Evolutionary conservation across 2,113 vertebrate genomes (phyloP).

Genomic region (Callaeas wilsoni): DNA sequence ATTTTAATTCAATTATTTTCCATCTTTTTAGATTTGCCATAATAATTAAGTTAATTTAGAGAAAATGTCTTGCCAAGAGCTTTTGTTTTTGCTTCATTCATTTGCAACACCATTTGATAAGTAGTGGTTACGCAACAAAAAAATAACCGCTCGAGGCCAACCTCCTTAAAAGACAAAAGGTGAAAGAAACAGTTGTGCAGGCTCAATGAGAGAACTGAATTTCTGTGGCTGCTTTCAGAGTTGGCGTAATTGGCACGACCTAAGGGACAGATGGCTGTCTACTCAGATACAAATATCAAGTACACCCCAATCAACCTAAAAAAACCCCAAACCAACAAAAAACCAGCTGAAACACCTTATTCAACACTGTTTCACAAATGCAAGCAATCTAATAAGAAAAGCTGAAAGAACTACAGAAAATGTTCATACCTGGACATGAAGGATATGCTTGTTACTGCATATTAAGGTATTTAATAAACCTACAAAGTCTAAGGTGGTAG

Average conservation of each 20-base stretch:
- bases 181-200: conserved; percentile 8
- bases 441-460: background rate
- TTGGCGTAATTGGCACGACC: background rate
- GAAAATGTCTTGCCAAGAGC: background rate
- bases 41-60: background rate
- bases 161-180: background rate
- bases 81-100: background rate
- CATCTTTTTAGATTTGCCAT: background rate
- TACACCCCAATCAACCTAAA: background rate
- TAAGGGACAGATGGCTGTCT: conserved; percentile 35
- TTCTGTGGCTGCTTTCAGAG: conserved; percentile 7
- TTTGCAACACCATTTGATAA: background rate
- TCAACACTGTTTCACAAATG: background rate
- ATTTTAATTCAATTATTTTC: background rate
- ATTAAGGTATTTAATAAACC: background rate
- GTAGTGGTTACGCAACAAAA: background rate
- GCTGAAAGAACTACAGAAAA: background rate
- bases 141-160: background rate
- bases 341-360: background rate
- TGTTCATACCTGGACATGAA: background rate
- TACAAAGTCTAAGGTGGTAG: background rate
- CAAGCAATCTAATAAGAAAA: background rate
- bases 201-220: background rate
- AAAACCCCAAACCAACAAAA: background rate
- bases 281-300: background rate